Percentiles rank a stretch among this genome's conserved stretches.
Conservation (phyloP, 2,797 vertebrate species). For the Orientallactaga sibirica region DNA sequence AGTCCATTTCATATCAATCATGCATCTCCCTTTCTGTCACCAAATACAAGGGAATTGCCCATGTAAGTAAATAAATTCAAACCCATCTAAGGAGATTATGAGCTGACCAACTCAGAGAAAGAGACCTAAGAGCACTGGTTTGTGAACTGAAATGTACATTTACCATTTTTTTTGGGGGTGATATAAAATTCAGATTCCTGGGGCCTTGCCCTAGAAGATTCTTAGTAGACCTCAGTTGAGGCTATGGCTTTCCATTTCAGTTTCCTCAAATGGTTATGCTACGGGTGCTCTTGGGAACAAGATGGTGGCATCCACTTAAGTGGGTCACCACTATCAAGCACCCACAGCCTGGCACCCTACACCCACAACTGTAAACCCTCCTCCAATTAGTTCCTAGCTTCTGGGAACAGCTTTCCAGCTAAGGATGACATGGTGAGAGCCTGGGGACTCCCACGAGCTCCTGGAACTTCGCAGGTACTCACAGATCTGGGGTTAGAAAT, state of each 20-base stretch:
- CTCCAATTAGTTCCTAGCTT: background rate
- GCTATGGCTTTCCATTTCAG: background rate
- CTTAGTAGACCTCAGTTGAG: background rate
- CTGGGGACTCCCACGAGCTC: background rate
- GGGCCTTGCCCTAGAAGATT: background rate
- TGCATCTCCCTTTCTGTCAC: background rate
- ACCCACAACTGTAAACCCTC: background rate
- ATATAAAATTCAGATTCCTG: background rate
- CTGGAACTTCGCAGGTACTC: slow-evolving; percentile 83
- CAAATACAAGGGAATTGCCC: background rate
- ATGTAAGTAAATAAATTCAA: background rate
- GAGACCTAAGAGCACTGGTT: background rate
- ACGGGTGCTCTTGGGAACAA: background rate
- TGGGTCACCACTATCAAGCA: background rate
- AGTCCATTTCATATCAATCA: background rate
- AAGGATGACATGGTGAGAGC: background rate
- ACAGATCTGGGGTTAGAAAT: slow-evolving; percentile 92
- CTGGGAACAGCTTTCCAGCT: background rate
- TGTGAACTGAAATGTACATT: background rate
- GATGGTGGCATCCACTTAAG: background rate
- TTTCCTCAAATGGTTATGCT: background rate
- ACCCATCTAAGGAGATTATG: background rate
- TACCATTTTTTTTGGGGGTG: background rate
- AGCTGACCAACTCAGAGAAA: background rate
- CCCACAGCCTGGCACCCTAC: background rate